These are phyloP conservation scores for Oreocharis arfaki DNA, from an alignment of 2,113 vertebrate genomes.

Conservation along the genomic window DNA sequence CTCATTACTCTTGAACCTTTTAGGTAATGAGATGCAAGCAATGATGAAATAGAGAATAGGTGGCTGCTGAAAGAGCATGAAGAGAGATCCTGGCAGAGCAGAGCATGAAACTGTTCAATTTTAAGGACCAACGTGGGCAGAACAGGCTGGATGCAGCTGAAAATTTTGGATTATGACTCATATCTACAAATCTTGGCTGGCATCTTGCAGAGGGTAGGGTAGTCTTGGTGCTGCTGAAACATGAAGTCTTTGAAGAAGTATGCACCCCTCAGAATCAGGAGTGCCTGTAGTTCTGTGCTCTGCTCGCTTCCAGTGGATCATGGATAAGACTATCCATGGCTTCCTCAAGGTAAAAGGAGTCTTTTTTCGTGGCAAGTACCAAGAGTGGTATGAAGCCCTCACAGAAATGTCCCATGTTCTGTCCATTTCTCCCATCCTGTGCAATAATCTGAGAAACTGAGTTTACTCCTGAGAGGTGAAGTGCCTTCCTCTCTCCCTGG, in stretches of 20 bases:
- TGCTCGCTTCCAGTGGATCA: not conserved
- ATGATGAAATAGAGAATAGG: not conserved
- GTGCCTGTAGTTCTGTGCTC: not conserved
- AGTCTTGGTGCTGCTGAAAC: not conserved
- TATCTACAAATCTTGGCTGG: not conserved
- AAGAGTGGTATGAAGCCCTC: not conserved
- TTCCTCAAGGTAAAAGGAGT: not conserved
- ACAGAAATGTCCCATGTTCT: not conserved
- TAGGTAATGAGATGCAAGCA: not conserved
- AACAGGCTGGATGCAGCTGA: not conserved
- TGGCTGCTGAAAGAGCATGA: not conserved
- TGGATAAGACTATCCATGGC: not conserved
- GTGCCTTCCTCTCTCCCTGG: not conserved
- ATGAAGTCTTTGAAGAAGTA: not conserved
- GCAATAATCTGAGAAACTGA: not conserved
- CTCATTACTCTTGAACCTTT: not conserved
- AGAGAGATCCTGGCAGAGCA: not conserved
- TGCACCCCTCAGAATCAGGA: not conserved
- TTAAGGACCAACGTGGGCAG: not conserved
- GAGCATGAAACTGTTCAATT: not conserved
- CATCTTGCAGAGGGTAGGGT: not conserved
- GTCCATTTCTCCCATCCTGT: not conserved
- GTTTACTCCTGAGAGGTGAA: not conserved
- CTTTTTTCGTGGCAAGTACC: not conserved
- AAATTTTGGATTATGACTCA: slow-evolving; percentile 4